Evolutionary conservation across 64 coral and sea anemone genomes (phyloP), one percentile per base, ranked within the genome.

Genomic region (Dendrophyllia cribrosa): DNA sequence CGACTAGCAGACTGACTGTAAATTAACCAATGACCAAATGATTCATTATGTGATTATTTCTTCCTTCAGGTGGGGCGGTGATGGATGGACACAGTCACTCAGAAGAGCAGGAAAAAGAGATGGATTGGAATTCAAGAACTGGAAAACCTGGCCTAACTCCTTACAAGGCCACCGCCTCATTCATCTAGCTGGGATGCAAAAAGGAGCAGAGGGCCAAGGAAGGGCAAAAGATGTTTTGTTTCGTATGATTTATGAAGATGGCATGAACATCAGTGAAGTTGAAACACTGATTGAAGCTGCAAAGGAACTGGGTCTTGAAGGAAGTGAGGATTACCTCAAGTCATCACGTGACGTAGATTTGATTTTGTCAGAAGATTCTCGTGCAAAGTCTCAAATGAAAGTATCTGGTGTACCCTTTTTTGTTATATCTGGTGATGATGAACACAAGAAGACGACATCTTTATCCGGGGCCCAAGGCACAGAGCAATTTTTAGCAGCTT

Each of bases 321-420:
- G 87, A 22, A 88, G 56, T 2, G 88, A 94, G 7, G 82, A 59
- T 7, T 97, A 97, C 26, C 47, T 97, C 44, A 97, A 87, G 43
- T 94, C 95, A 50, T 68, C 86, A n/a, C 58, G 79, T 45, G 92
- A 94, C 66, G 34, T 88, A 20, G 92, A 97, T 74, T 51, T 94
- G 43, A 56, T 97, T 66, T 83, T 90, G 75, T 87, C 88, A 6
- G 88, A 94, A 77, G 95, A 97, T 88, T 81, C 80, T 10, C 75
- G 68, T 51, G 95, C 92, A 78, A 97, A 97, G 74, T 86, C 88
- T 58, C 75, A 77, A 25, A 70, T 97, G 43, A 94, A 59, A 69
- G 94, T 97, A 79, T 97, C 95, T 62, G 92, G 95, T 76, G 95
- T 97, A 65, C 95, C 95, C 12, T 96, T 60, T 49, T 97, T 97